Evolutionary conservation across 2,888 invertebrate species (phyloP), one percentile per base, ranked within the genome.

Genomic region (Phorcus lineatus): DNA sequence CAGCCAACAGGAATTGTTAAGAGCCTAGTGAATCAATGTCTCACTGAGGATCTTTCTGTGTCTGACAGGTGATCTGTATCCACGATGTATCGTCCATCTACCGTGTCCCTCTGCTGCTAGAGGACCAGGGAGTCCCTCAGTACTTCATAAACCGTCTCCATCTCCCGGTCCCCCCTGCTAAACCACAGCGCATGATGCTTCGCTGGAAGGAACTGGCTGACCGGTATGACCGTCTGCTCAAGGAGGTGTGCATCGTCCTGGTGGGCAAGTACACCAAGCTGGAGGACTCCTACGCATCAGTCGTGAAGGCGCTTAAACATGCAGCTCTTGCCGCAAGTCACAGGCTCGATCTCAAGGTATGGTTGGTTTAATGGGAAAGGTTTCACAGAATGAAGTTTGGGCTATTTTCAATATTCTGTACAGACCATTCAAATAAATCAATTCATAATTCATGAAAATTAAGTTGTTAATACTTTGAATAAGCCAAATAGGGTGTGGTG

Each of bases 241-340:
- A 96, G 89, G 96, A 96, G 91, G 97, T 98, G 0, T 96, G 95
- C 83, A 98, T 99, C 81, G 97, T 97, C 1, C 94, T 99, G 2
- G 99, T 99, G 1, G 99, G 99, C 7, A 99, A 99, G 94, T 99
- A 99, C 91, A 99, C 99, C 0, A 96, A 96, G 91, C 94, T 99
- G 17, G 96, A 97, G 91, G 99, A 99, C 94, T 96, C 99, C 0
- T 99, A 99, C 91, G 97, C 98, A 0, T 99, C 99, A 0, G 97
- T 99, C 0, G 96, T 96, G 0, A 99, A 99, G 94, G 97, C 99
- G 0, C 93, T 99, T 66, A 96, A 97, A 88, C 99, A 99, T 93
- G 97, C 99, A 0, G 95, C 97, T 0, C 95, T 98, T 74, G 96
- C 96, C 77, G 95, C 96, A 57, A 96, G 97, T 7, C 96, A 96